These are phyloP conservation scores for Zeugodacus cucurbitae DNA, from an alignment of 1,140 invertebrate genomes.

Conservation along the genomic window DNA sequence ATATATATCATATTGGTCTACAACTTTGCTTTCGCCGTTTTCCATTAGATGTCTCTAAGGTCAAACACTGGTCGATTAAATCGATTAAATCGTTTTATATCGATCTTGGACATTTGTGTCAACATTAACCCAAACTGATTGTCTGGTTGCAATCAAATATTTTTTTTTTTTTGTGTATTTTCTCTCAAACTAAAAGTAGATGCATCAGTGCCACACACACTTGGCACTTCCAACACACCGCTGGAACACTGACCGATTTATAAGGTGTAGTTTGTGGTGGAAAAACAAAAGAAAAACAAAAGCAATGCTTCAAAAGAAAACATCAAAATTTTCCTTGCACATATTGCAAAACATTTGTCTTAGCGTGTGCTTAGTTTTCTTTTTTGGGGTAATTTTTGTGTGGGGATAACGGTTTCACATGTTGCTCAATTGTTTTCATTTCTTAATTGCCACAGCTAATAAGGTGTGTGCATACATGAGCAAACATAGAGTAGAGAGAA, in stretches of 20 bases:
- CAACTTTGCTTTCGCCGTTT: too few species aligned
- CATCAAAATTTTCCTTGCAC: background rate
- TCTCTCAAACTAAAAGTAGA: background rate
- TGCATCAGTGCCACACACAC: background rate
- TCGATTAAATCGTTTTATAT: too few species aligned
- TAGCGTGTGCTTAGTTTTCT: background rate
- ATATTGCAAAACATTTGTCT: background rate
- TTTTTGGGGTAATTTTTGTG: background rate
- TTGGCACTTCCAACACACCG: background rate
- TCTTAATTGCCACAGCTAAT: background rate
- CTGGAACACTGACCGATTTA: background rate
- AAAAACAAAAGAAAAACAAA: background rate
- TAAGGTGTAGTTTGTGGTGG: background rate
- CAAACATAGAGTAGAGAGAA: too few species aligned
- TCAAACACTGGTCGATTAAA: too few species aligned
- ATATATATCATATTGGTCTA: too few species aligned
- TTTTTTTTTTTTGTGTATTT: background rate
- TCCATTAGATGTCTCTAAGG: too few species aligned
- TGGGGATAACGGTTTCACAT: background rate
- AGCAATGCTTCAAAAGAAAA: background rate
- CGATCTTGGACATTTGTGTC: too few species aligned
- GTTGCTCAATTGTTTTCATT: background rate
- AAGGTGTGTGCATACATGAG: background rate
- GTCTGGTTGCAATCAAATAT: background rate
- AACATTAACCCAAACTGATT: background rate